A percentile compares a stretch with the other conserved stretches of the same genome.
Evolutionary conservation across 1,140 invertebrate genomes (phyloP).

Genomic region (Campoletis sonorensis): DNA sequence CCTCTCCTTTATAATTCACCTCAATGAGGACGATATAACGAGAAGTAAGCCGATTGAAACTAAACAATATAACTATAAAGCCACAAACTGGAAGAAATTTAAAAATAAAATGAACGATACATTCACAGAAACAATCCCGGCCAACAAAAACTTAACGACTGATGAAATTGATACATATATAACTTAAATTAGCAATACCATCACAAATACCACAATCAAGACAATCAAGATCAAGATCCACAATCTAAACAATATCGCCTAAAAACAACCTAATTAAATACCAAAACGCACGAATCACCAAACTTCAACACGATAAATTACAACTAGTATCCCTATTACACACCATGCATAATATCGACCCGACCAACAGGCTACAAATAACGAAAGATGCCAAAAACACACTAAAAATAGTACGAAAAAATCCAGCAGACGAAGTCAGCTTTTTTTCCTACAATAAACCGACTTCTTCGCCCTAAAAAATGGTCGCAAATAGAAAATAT

Average conservation of each 20-base stretch:
- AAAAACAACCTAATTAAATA: constrained; percentile 19
- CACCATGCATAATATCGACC: background rate
- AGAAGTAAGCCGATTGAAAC: too few species aligned
- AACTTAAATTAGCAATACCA: background rate
- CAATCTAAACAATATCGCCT: background rate
- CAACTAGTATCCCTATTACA: background rate
- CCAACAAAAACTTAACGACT: background rate
- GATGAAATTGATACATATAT: background rate
- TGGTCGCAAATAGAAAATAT: background rate
- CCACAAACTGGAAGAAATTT: background rate
- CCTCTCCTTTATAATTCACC: background rate
- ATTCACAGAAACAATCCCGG: background rate
- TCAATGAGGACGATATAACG: background rate
- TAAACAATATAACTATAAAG: background rate
- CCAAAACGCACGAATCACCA: constrained; percentile 1
- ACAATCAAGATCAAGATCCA: constrained; percentile 15
- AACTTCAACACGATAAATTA: constrained; percentile 25
- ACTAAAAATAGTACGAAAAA: background rate
- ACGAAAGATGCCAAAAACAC: background rate
- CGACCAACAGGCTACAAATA: background rate
- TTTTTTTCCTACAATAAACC: constrained; percentile 29
- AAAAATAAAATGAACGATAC: background rate
- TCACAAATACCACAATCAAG: too few species aligned
- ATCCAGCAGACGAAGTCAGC: background rate
- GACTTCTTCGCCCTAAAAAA: constrained; percentile 13